A percentile compares a stretch with the other conserved stretches of the same genome.
Conservation (phyloP, 1,140 invertebrate species). For the Leptopilina boulardi region DNA sequence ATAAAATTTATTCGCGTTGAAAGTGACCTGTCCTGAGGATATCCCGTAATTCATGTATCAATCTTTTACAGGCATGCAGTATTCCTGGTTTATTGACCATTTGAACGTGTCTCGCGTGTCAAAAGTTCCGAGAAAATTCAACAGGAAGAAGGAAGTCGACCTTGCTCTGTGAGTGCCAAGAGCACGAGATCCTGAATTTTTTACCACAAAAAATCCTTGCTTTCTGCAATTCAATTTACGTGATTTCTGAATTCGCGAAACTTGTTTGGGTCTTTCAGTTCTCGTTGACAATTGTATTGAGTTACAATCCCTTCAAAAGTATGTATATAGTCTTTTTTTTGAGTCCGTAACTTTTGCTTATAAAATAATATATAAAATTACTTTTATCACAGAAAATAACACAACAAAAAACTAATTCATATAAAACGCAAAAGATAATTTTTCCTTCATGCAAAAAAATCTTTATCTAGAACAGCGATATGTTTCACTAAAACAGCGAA, state of each 20-base stretch:
- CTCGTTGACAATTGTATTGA: neutral
- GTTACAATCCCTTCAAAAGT: neutral
- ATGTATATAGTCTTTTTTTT: no score
- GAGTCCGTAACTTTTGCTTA: no score
- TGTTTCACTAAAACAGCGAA: no score
- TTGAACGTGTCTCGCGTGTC: slow-evolving; percentile 33
- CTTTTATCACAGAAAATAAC: no score
- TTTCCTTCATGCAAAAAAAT: no score
- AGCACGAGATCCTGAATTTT: slow-evolving; percentile 42
- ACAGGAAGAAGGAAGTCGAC: slow-evolving; percentile 40
- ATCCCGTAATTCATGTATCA: neutral
- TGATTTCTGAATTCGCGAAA: neutral
- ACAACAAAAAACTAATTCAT: no score
- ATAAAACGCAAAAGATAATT: no score
- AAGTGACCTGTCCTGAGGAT: neutral
- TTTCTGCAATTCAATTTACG: neutral
- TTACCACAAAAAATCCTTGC: slow-evolving; percentile 37
- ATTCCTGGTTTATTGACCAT: slow-evolving; percentile 22
- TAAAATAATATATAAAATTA: no score
- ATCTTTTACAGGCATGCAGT: neutral
- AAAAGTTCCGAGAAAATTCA: slow-evolving; percentile 37
- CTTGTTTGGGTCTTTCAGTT: neutral
- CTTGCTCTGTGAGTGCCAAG: slow-evolving; percentile 41
- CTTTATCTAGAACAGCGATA: no score
- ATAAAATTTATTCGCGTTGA: neutral